These are phyloP conservation scores for Tenthredo notha DNA, from an alignment of 2,888 invertebrate species.

Conservation along the genomic window DNA sequence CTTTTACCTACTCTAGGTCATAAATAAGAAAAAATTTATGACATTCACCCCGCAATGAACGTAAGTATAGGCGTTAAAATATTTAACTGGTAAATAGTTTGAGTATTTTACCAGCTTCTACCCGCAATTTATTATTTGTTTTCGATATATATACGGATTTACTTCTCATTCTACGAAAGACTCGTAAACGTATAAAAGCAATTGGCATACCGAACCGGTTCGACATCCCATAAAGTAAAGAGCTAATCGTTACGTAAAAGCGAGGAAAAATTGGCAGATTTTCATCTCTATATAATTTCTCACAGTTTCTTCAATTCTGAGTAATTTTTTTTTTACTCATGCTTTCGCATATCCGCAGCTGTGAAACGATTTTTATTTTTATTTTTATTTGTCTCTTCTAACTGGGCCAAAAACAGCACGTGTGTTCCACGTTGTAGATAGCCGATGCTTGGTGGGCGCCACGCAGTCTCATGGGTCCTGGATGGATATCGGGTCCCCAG, in stretches of 20 bases:
- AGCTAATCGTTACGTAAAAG: background rate
- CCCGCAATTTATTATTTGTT: slow-evolving; percentile 16
- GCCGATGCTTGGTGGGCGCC: slow-evolving; percentile 21
- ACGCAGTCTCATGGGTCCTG: slow-evolving; percentile 30
- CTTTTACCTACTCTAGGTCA: background rate
- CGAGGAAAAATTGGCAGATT: background rate
- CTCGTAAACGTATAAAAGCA: background rate
- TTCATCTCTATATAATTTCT: background rate
- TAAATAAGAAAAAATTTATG: slow-evolving; percentile 47
- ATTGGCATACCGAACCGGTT: background rate
- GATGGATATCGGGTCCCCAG: slow-evolving; percentile 36
- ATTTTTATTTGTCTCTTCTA: too few species aligned
- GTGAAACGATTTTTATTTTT: too few species aligned
- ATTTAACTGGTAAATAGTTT: background rate
- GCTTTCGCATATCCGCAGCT: background rate
- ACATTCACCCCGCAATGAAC: slow-evolving; percentile 17
- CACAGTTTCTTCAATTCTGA: background rate
- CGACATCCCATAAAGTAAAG: background rate
- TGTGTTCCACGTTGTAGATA: slow-evolving; percentile 27
- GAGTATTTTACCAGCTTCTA: background rate
- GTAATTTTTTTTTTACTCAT: background rate
- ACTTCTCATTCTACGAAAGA: background rate
- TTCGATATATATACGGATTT: background rate
- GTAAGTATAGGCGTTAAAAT: background rate
- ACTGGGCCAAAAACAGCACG: slow-evolving; percentile 25